A percentile compares a stretch with the other conserved stretches of the same genome.
phyloP scores from a whole-genome alignment of 1,140 invertebrate genomes.

The Choristoneura fumiferana region DNA sequence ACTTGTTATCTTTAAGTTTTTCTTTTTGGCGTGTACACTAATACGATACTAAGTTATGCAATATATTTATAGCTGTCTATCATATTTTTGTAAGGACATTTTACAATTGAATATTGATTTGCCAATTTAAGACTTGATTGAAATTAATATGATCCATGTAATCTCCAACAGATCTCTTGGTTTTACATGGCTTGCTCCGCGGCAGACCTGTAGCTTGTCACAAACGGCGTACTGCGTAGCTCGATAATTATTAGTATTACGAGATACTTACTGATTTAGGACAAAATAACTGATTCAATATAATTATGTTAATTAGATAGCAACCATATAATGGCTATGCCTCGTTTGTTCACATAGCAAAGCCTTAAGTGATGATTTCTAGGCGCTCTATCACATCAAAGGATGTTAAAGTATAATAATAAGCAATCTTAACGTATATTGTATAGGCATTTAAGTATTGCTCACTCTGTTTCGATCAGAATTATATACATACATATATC shows the following conservation, averaged over 20 bases:
- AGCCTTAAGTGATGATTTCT: constrained; percentile 37
- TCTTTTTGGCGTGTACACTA: constrained; percentile 50
- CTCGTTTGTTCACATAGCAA: constrained; percentile 38
- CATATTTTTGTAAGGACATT: constrained; percentile 61
- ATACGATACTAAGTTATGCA: constrained; percentile 54
- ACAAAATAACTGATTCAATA: constrained; percentile 37
- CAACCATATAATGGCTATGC: constrained; percentile 30
- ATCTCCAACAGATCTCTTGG: constrained; percentile 45
- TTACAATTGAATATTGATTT: constrained; percentile 45
- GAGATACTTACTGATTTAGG: constrained; percentile 39
- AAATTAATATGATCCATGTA: constrained; percentile 37
- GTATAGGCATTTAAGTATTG: constrained; percentile 34
- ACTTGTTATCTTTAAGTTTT: constrained; percentile 52
- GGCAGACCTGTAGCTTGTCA: constrained; percentile 34
- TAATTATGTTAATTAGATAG: constrained; percentile 29
- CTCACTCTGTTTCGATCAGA: constrained; percentile 38
- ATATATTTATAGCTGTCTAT: constrained; percentile 61
- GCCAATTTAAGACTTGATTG: constrained; percentile 38
- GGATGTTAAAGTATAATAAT: constrained; percentile 17
- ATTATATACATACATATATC: constrained; percentile 38
- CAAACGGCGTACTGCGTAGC: constrained; percentile 35
- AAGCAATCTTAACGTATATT: constrained; percentile 24
- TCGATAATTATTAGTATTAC: constrained; percentile 34
- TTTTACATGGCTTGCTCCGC: constrained; percentile 30
- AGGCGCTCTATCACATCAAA: constrained; percentile 21